Percentiles rank a stretch among this genome's conserved stretches.
Evolutionary conservation across 2,113 vertebrate genomes (phyloP).

Genomic region (Nothobranchius furzeri): DNA sequence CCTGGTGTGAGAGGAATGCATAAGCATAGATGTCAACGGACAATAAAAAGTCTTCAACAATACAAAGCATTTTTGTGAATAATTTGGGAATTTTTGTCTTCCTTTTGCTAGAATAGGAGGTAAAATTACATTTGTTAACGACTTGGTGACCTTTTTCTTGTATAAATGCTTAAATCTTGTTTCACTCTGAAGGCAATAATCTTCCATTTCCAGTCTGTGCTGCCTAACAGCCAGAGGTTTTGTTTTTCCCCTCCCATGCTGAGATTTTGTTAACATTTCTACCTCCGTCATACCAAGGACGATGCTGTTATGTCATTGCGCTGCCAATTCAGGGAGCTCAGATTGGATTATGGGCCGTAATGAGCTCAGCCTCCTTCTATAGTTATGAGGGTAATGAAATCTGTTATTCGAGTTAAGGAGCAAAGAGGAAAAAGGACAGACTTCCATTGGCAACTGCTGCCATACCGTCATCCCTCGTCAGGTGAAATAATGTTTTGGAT

Average conservation of each 20-base stretch:
- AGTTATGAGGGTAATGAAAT: conserved; percentile 60
- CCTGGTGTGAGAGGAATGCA: conserved; percentile 7
- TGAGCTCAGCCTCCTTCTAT: conserved; percentile 56
- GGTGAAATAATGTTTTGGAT: conserved; percentile 3
- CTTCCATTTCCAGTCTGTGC: conserved; percentile 35
- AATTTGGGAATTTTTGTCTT: conserved; percentile 26
- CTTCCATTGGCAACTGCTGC: conserved; percentile 14
- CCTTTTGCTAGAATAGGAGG: not conserved
- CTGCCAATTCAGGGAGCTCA: conserved; percentile 48
- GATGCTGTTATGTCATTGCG: conserved; percentile 59
- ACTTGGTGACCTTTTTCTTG: not conserved
- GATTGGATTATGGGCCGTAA: conserved; percentile 65
- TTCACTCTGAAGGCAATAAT: conserved; percentile 4
- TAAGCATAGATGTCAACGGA: conserved; percentile 29
- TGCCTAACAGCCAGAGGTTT: conserved; percentile 30
- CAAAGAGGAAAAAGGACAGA: conserved; percentile 36
- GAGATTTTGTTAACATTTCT: conserved; percentile 41
- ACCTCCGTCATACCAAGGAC: conserved; percentile 55
- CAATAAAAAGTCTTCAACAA: conserved; percentile 37
- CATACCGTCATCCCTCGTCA: not conserved
- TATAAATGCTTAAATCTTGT: not conserved
- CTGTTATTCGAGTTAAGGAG: conserved; percentile 45
- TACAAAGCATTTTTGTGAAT: conserved; percentile 2
- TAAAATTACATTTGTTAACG: not conserved
- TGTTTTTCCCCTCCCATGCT: conserved; percentile 1